Evolutionary conservation across 1,140 invertebrate species (phyloP), one percentile per base, ranked within the genome.

Genomic region (Chrysomallon squamiferum): DNA sequence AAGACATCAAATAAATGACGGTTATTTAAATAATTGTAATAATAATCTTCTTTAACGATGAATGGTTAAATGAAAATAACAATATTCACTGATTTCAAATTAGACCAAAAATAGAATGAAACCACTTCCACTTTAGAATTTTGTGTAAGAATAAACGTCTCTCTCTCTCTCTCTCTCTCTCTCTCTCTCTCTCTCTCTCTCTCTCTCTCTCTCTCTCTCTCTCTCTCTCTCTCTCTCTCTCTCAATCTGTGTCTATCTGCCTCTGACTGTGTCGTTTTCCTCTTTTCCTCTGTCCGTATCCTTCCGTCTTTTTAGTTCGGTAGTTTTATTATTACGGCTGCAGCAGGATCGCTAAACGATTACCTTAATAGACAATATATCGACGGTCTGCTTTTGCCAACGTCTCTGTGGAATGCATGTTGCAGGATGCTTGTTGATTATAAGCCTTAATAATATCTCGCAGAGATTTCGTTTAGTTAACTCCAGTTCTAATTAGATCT

Each of bases 201-300:
- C n/a, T n/a, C n/a, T n/a, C n/a, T n/a, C n/a, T n/a, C n/a, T n/a
- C n/a, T n/a, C n/a, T n/a, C n/a, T n/a, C n/a, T 47, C 29, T 62
- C 38, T 60, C 57, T 65, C 54, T 35, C 35, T 62, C 35, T 65
- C 62, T 65, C 35, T 59, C 54, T 60, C 54, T 61, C 54, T 59
- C 54, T 35, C 61, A 60, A 22, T 63, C 49, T 57, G 22, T 57
- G 22, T 63, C 61, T 63, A 22, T 63, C 62, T 64, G 27, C 35
- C 50, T 64, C 62, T 64, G 2, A 32, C 50, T 64, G 54, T 64
- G 27, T 57, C 50, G 59, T 50, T 64, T 20, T 50, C n/a, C 3
- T 25, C 47, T 47, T 20, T 61, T 18, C 27, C 43, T 13, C n/a
- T 20, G 15, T 38, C 1, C 22, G 22, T 18, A 13, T 59, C 57